These are phyloP conservation scores for Lochmaea capreae DNA, from an alignment of 2,888 invertebrate genomes.

Conservation along the genomic window DNA sequence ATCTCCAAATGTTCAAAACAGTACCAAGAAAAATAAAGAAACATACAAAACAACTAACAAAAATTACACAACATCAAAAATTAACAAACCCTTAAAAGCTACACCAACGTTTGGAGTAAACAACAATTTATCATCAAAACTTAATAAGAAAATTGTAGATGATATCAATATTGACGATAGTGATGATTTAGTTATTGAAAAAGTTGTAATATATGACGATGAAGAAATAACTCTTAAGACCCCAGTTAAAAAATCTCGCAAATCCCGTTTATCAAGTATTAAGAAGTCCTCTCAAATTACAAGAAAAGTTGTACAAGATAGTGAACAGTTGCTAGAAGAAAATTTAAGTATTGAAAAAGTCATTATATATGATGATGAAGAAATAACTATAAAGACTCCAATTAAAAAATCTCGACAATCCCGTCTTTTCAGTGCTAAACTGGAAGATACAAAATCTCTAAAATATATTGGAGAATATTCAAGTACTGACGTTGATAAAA, in stretches of 20 bases:
- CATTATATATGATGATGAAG: conserved; percentile 24
- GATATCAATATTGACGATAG: not conserved
- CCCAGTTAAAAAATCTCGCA: conserved; percentile 14
- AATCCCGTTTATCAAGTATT: not conserved
- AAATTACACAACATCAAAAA: not conserved
- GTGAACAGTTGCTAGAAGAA: too few species aligned
- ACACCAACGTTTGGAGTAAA: not conserved
- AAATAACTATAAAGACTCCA: conserved; percentile 22
- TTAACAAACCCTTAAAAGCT: not conserved
- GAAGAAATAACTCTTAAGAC: conserved; percentile 23
- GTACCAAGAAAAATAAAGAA: not conserved
- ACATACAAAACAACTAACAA: not conserved
- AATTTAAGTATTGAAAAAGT: not conserved
- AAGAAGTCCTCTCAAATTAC: not conserved
- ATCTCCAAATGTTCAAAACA: not conserved
- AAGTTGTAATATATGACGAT: conserved; percentile 21
- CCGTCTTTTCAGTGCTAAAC: conserved; percentile 8
- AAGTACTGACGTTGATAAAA: not conserved
- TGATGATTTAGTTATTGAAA: conserved; percentile 1
- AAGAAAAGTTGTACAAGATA: too few species aligned
- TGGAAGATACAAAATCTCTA: not conserved
- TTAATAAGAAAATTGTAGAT: not conserved
- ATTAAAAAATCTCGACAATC: conserved; percentile 13
- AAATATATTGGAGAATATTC: not conserved
- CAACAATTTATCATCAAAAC: not conserved